These are phyloP conservation scores for Copidosoma floridanum DNA, from an alignment of 1,140 invertebrate genomes.

Conservation along the genomic window DNA sequence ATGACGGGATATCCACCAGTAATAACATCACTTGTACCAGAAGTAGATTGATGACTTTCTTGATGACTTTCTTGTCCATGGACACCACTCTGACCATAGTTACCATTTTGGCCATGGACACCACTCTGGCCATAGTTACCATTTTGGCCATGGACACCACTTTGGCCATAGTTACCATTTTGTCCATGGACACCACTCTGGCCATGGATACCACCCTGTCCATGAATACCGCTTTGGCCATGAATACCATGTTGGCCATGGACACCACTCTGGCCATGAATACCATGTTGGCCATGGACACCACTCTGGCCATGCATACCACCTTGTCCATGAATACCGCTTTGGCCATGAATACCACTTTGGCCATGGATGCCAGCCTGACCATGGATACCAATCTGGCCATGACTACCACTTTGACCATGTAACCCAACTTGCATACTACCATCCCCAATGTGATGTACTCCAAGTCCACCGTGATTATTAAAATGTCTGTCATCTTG, in stretches of 20 bases:
- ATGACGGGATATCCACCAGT: neutral
- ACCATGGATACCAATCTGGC: neutral
- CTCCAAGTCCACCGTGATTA: neutral
- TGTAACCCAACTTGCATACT: no score
- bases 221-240: neutral
- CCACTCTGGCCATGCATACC: neutral
- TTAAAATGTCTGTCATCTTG: neutral
- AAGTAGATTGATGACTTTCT: constrained; percentile 6
- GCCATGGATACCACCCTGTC: no score
- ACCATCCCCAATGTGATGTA: neutral
- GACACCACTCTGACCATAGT: neutral
- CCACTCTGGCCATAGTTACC: neutral
- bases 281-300: neutral
- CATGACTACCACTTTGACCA: neutral
- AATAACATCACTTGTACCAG: neutral
- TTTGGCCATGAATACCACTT: neutral
- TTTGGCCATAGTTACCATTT: neutral
- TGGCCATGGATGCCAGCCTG: neutral
- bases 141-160: neutral
- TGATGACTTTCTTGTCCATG: neutral
- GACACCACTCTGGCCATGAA: neutral
- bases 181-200: neutral
- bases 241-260: neutral
- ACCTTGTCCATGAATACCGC: no score
- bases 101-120: no score